Percentiles rank a stretch among this genome's conserved stretches.
phyloP scores from a whole-genome alignment of 2,113 vertebrate species.

The Cebidichthys violaceus region DNA sequence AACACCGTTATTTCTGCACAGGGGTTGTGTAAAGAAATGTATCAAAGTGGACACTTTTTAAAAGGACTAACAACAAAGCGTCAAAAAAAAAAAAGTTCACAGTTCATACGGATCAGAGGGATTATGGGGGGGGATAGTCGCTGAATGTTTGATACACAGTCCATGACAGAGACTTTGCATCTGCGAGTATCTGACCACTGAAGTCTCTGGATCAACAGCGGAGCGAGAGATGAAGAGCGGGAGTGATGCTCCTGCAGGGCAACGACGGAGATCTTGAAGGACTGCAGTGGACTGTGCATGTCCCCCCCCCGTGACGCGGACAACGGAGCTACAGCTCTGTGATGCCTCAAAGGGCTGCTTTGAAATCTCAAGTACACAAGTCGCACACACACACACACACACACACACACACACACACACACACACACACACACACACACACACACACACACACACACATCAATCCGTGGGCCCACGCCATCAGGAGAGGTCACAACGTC shows the following conservation, averaged over 20 bases:
- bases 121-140: neutral
- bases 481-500: neutral
- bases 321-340: neutral
- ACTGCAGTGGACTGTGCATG: conserved; percentile 12
- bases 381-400: neutral
- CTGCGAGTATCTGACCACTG: conserved; percentile 43
- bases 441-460: conserved; percentile 10
- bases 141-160: conserved; percentile 53
- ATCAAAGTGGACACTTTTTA: neutral
- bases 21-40: neutral
- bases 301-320: conserved; percentile 41
- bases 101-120: conserved; percentile 3
- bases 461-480: neutral
- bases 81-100: conserved; percentile 3
- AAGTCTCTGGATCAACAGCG: conserved; percentile 42
- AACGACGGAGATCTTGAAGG: conserved; percentile 37
- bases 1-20: neutral
- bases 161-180: conserved; percentile 49
- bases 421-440: no score
- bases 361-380: conserved; percentile 40
- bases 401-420: no score
- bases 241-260: conserved; percentile 50
- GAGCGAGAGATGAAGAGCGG: conserved; percentile 46
- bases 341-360: conserved; percentile 42
- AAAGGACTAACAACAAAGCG: neutral